Percentiles rank a stretch among this genome's conserved stretches.
These are phyloP conservation scores for Sphaerophoria rueppellii DNA, from an alignment of 2,888 invertebrate species.

Conservation along the genomic window DNA sequence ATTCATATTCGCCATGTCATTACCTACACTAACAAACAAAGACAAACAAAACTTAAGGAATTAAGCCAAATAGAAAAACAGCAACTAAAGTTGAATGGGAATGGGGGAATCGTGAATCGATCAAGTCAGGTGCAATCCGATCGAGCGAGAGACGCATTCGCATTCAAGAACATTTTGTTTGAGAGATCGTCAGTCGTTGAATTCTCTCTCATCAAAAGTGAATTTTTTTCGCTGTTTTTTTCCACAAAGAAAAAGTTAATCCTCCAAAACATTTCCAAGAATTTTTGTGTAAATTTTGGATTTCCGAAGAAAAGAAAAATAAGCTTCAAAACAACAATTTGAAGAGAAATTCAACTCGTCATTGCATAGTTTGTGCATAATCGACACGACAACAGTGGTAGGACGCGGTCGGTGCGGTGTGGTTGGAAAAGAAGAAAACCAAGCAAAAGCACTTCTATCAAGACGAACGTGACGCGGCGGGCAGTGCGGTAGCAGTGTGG, in stretches of 20 bases:
- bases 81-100: neutral
- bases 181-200: conserved; percentile 20
- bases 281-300: neutral
- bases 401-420: conserved; percentile 31
- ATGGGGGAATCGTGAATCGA: conserved; percentile 24
- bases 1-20: conserved; percentile 1
- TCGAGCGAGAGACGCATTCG: conserved; percentile 56
- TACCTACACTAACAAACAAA: neutral
- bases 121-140: conserved; percentile 70
- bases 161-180: conserved; percentile 62
- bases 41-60: conserved; percentile 36
- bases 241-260: conserved; percentile 24
- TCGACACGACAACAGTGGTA: conserved; percentile 51
- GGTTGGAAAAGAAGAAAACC: conserved; percentile 24
- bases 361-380: conserved; percentile 61
- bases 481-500: conserved; percentile 66
- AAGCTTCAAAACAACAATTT: conserved; percentile 55
- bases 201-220: conserved; percentile 13
- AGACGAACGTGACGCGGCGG: conserved; percentile 28
- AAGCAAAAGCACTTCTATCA: conserved; percentile 67
- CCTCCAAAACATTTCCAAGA: conserved; percentile 28
- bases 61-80: conserved; percentile 52
- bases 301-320: conserved; percentile 50
- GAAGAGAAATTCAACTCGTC: conserved; percentile 80
- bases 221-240: neutral